Evolutionary conservation across 2,113 vertebrate genomes (phyloP).

Genomic region (Pluvianellus socialis): DNA sequence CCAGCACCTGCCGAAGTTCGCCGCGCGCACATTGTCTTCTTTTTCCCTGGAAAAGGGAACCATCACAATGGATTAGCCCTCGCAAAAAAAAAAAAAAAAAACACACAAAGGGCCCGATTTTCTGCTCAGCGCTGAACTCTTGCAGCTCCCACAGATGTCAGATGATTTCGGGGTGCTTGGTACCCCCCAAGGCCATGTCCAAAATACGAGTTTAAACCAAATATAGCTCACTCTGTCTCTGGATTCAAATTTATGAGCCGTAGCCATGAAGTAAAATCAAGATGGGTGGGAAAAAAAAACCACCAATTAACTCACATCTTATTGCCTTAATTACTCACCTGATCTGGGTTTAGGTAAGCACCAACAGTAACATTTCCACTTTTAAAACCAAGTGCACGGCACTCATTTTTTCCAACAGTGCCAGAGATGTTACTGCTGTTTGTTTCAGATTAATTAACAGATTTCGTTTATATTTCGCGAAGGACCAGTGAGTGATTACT

Average conservation of each 20-base stretch:
- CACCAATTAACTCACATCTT: neutral
- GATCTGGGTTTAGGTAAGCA: neutral
- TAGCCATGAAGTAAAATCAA: neutral
- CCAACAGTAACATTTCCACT: neutral
- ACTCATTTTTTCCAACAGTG: neutral
- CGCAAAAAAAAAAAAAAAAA: neutral
- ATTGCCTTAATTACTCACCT: neutral
- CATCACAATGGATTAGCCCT: constrained; percentile 63
- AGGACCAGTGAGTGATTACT: neutral
- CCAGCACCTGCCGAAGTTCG: constrained; percentile 75
- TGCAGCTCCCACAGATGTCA: neutral
- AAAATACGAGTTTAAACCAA: neutral
- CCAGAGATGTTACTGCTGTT: neutral
- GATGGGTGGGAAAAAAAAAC: fast-evolving
- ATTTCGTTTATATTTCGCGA: neutral
- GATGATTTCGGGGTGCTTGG: neutral
- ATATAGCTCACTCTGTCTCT: neutral
- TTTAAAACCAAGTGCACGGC: neutral
- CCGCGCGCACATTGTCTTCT: constrained; percentile 46
- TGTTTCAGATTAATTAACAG: neutral
- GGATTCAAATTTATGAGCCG: neutral
- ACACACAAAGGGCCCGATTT: constrained; percentile 55
- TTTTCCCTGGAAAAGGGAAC: constrained; percentile 55
- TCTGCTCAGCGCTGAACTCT: constrained; percentile 3
- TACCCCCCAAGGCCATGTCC: neutral